Conservation (phyloP, 2,888 invertebrate genomes). For the Macrosiphum euphorbiae region DNA sequence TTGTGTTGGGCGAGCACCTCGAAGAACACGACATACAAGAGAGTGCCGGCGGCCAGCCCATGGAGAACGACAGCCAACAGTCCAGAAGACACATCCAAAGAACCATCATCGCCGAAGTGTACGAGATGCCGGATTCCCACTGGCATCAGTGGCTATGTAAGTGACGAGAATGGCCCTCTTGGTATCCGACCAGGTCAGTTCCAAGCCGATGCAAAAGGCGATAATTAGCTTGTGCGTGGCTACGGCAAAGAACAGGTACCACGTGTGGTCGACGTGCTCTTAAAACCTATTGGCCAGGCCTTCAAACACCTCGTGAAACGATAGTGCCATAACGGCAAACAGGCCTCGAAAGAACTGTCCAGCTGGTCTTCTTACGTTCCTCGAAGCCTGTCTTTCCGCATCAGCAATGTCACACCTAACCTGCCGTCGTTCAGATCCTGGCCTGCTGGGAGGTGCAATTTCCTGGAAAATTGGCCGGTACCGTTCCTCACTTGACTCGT, state of each 20-base stretch:
- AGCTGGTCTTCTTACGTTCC: neutral
- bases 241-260: constrained; percentile 77
- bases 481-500: neutral
- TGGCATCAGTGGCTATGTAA: constrained; percentile 78
- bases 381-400: neutral
- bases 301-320: constrained; percentile 80
- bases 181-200: constrained; percentile 75
- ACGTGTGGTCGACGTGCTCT: constrained; percentile 75
- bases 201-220: constrained; percentile 78
- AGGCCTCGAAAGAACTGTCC: constrained; percentile 71
- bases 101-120: constrained; percentile 71
- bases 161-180: constrained; percentile 72
- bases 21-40: constrained; percentile 85
- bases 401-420: neutral
- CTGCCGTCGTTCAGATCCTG: neutral
- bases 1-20: constrained; percentile 83
- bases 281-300: constrained; percentile 86
- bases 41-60: constrained; percentile 83
- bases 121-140: constrained; percentile 78
- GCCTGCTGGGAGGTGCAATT: neutral
- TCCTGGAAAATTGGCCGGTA: neutral
- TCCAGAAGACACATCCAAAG: constrained; percentile 70
- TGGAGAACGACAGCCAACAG: constrained; percentile 74
- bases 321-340: constrained; percentile 77
- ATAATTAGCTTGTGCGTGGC: constrained; percentile 80